phyloP scores from a whole-genome alignment of 2,797 vertebrate genomes.

The Acomys russatus region DNA sequence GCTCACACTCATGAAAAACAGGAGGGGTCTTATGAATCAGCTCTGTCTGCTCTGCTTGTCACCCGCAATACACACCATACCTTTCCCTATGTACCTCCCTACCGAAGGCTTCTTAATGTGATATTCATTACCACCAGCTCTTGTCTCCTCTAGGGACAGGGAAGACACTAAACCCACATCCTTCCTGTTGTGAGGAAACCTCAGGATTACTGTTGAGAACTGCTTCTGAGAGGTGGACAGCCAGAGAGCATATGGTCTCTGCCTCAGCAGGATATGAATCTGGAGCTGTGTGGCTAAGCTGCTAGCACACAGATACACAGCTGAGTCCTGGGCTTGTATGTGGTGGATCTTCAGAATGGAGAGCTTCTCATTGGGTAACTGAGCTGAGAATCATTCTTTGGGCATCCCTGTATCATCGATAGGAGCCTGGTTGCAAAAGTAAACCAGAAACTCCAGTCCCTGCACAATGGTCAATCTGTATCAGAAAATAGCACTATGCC shows the following conservation, averaged over 20 bases:
- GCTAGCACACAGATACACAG: slow-evolving; percentile 70
- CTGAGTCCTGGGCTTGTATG: background rate
- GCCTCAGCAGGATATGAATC: background rate
- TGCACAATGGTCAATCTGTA: background rate
- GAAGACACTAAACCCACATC: fast-evolving
- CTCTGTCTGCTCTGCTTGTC: background rate
- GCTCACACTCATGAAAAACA: background rate
- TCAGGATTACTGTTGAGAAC: fast-evolving
- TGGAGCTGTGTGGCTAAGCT: slow-evolving; percentile 26
- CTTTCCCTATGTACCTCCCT: background rate
- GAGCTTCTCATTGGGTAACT: fast-evolving
- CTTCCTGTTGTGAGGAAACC: background rate
- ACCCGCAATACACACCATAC: no score
- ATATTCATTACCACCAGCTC: background rate
- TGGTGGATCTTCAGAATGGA: slow-evolving; percentile 57
- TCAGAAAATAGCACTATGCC: fast-evolving
- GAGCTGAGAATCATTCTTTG: background rate
- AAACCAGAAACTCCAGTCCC: background rate
- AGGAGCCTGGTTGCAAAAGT: fast-evolving
- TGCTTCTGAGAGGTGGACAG: background rate
- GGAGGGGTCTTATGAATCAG: background rate
- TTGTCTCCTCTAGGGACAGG: background rate
- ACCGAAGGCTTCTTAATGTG: background rate
- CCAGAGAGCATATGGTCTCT: slow-evolving; percentile 41
- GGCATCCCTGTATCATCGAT: background rate